Base-by-base conservation (phyloP, 1,140 invertebrate genomes). In the Solenopsis fugax region DNA sequence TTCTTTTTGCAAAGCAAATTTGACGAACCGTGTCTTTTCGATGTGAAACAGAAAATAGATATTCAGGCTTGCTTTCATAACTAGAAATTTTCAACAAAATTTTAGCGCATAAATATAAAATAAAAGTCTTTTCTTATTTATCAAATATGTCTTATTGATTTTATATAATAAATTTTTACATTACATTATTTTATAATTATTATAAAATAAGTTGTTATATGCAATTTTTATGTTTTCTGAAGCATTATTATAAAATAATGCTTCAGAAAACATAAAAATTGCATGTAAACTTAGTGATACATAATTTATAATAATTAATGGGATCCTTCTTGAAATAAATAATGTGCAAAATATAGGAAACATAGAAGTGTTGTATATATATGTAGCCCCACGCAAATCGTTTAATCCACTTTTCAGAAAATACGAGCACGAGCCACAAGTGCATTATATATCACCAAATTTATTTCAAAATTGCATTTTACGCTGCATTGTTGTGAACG, bases 1-100 rank as follows among this genome's bases (percentile, higher is more conserved):
- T 80, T 64, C 13, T 80, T 80, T 80, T 65, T 67, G 80, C 29
- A 24, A 73, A 73, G 21, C 54, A 18, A 62, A 50, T 73, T 73
- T 60, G 60, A 18, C 13, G 41, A 29, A 81, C n/a, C 37, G 67
- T 34, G 34, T 60, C 54, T 50, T 60, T 29, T 41, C 29, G 10
- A 80, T 21, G 13, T 24, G 34, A 56, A 45, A 62, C 13, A 64
- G 24, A 62, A 16, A 10, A 77, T 24, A 29, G 12, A 50, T 62
- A 77, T 78, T 78, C 75, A 64, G 12, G 1, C 48, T 77, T 78
- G 18, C 10, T 10, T 34, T 64, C 24, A 34, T 48, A 77, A 77
- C 34, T 24, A 12, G 12, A n/a, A 77, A 62, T 48, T 48, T 13
- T 29, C 29, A 48, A 48, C 1, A 50, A 10, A 77, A 29, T n/a